A percentile compares a stretch with the other conserved stretches of the same genome.
Evolutionary conservation across 2,797 vertebrate genomes (phyloP).

Genomic region (Sebastolobus altivelis): DNA sequence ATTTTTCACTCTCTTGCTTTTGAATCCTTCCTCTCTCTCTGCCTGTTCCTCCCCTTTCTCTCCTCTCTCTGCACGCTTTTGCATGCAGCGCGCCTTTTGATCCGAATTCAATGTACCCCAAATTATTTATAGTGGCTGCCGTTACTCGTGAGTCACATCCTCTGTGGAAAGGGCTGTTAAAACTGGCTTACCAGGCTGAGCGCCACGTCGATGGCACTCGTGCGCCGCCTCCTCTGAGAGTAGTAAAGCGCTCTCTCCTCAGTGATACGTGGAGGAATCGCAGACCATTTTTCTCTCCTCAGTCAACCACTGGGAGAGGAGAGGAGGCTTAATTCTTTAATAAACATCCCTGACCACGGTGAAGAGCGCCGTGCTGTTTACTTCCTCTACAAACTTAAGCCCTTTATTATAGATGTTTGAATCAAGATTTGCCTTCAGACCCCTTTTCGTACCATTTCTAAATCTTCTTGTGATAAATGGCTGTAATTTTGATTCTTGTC

Average conservation of each 20-base stretch:
- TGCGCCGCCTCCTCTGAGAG: conserved; percentile 29
- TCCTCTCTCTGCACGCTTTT: conserved; percentile 19
- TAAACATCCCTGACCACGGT: conserved; percentile 11
- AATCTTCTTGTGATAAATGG: background rate
- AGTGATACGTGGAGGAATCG: conserved; percentile 9
- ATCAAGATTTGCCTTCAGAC: background rate
- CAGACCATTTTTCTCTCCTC: conserved; percentile 33
- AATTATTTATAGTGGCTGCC: conserved; percentile 53
- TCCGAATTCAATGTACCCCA: conserved; percentile 58
- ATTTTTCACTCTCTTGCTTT: conserved; percentile 10
- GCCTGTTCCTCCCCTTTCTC: conserved; percentile 1
- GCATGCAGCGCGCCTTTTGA: conserved; percentile 47
- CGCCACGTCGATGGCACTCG: conserved; percentile 14
- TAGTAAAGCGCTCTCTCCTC: conserved; percentile 24
- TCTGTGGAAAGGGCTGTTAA: conserved; percentile 37
- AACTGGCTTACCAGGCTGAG: conserved; percentile 37
- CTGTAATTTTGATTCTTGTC: conserved; percentile 2
- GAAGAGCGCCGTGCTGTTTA: background rate
- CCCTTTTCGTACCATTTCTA: background rate
- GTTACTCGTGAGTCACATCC: conserved; percentile 52
- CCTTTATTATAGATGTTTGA: background rate
- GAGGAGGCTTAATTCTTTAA: conserved; percentile 11
- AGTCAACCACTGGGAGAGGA: conserved; percentile 5
- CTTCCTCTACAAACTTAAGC: conserved; percentile 1
- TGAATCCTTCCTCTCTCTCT: conserved; percentile 21